Evolutionary conservation across 2,113 vertebrate genomes (phyloP).

Genomic region (Paralichthys olivaceus): DNA sequence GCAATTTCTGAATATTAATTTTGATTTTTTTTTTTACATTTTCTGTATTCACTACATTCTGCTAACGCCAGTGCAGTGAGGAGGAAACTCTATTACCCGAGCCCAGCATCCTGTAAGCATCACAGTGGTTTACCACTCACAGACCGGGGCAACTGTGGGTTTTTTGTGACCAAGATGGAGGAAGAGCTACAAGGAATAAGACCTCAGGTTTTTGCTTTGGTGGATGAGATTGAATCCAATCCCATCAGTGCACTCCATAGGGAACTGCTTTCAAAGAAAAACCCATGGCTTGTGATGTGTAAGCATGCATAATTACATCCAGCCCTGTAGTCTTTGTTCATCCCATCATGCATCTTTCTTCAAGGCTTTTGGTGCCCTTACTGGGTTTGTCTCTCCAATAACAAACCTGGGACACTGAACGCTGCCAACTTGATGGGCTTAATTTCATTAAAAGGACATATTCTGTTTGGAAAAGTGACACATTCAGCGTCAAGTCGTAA

Average conservation of each 20-base stretch:
- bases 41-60: too few species aligned
- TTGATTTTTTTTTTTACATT: too few species aligned
- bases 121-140: neutral
- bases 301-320: neutral
- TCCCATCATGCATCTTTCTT: neutral
- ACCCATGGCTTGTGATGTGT: neutral
- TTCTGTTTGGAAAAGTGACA: conserved; percentile 13
- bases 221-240: neutral
- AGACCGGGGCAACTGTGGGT: neutral
- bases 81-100: neutral
- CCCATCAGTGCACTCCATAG: neutral
- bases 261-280: neutral
- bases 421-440: neutral
- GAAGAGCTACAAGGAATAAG: neutral
- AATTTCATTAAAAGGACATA: conserved; percentile 4
- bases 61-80: neutral
- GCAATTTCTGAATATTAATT: neutral
- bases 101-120: neutral
- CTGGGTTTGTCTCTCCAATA: neutral
- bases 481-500: neutral
- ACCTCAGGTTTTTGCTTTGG: neutral
- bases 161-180: neutral
- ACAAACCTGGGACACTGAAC: neutral
- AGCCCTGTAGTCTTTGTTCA: neutral
- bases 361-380: neutral